Base-by-base conservation (phyloP, 2,888 invertebrate species). In the Alsophila aescularia region DNA sequence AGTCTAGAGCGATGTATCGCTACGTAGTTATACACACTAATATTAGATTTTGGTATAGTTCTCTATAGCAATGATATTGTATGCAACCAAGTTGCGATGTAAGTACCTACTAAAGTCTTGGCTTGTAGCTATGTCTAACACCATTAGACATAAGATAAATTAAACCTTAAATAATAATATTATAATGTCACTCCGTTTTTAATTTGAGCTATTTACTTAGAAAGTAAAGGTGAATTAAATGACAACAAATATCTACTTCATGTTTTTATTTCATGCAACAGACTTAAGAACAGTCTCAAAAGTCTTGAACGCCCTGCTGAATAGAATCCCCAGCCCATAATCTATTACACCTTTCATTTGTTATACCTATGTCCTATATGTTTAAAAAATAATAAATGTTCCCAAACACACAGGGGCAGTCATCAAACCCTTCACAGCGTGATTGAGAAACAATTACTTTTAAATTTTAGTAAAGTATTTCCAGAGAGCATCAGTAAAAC, bases 1-100 rank as follows among this genome's bases (percentile, higher is more conserved):
- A 90, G 90, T 90, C 90, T 88, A 86, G 83, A 78, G 82, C 80
- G 82, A 79, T 68, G 70, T 71, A 68, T 81, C 79, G 77, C 79
- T 78, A 62, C 70, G 68, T 72, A 69, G 63, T 58, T 66, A 72
- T 75, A 76, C 68, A 31, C 32, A 42, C 66, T 70, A 66, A 69
- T 67, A 57, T 72, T 69, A 77, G 68, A n/a, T 71, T 72, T 70
- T 69, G 56, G 62, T 65, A 52, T 71, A 70, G 65, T 73, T 72
- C 62, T 72, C 64, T 73, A 69, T 69, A 76, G 70, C 66, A 58
- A 59, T 62, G 54, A 69, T 62, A 65, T 75, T 72, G 66, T 76
- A 69, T 65, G 85, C 83, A 87, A 87, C 84, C 59, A 77, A 84
- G 85, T 88, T 85, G 85, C 81, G 68, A 45, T 67, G 72, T 70